Base-by-base conservation (phyloP, 2,888 invertebrate genomes). In the Melolontha melolontha region DNA sequence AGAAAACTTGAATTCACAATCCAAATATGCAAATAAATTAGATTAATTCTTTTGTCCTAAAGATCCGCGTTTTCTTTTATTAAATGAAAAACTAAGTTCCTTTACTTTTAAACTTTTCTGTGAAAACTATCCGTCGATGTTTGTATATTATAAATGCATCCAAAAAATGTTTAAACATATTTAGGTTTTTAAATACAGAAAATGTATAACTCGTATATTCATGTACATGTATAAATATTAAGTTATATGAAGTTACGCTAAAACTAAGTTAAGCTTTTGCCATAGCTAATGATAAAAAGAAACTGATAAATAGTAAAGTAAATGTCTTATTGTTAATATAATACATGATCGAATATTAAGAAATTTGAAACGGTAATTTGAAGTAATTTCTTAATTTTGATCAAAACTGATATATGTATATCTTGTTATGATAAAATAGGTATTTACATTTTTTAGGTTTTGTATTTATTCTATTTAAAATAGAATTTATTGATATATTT, bases 391-490 rank as follows among this genome's bases (percentile, higher is more conserved):
- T 6, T 34, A 34, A 34, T 34, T 8, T 34, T 34, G 10, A 34
- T 34, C 8, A 6, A 34, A 34, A 34, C 6, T 6, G 2, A 34
- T 34, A 22, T 8, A n/a, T 16, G 54, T 54, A 54, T 54, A 12
- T 54, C 34, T 39, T 54, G 54, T 54, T 54, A 54, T 54, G 40
- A 39, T 54, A 54, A 39, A 39, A 54, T 54, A 12, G 40, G 39
- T 54, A 34, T 39, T 54, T 39, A 54, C 5, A 39, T 34, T 54
- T 34, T 54, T 54, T 54, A 54, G 54, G 54, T 54, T 54, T 54
- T 40, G 39, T 40, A 54, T 54, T 54, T 54, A 54, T 54, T 54
- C 54, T 54, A 54, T 54, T 40, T 39, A 16, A 54, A 54, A 54
- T 54, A 54, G 54, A 54, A 12, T 54, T 40, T 54, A 54, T 54